phyloP scores from a whole-genome alignment of 2,113 vertebrate genomes.

The Eublepharis macularius region DNA sequence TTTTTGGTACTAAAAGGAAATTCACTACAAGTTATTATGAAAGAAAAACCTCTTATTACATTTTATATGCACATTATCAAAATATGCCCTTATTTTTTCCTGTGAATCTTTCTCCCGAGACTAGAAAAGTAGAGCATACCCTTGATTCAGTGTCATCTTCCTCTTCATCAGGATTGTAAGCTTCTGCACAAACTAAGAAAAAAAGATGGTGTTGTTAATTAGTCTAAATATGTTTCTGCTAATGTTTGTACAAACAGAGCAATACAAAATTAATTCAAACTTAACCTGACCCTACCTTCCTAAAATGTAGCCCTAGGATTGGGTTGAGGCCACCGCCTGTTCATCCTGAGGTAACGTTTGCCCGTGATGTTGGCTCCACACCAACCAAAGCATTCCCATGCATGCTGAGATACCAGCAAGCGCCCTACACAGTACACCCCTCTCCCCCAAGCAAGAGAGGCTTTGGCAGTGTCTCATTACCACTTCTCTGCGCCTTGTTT shows the following conservation, averaged over 20 bases:
- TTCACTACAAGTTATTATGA: background rate
- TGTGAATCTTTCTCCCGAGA: background rate
- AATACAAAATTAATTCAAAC: background rate
- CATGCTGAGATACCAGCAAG: background rate
- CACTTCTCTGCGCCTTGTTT: background rate
- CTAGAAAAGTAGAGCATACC: constrained; percentile 75
- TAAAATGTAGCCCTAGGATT: too few species aligned
- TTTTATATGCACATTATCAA: background rate
- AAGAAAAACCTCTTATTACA: constrained; percentile 18
- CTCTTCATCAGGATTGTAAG: constrained; percentile 98
- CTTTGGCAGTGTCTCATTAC: background rate
- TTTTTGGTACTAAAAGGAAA: background rate
- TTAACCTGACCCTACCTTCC: too few species aligned
- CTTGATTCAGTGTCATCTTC: constrained; percentile 92
- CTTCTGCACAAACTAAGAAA: constrained; percentile 93
- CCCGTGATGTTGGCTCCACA: background rate
- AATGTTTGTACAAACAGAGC: background rate
- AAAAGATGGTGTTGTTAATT: background rate
- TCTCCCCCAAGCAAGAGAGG: background rate
- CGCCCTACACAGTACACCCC: too few species aligned
- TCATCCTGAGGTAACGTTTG: background rate
- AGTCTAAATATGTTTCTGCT: background rate
- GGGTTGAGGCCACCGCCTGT: background rate
- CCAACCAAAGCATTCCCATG: background rate
- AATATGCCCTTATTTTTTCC: too few species aligned